Evolutionary conservation across 2,888 invertebrate species (phyloP).

Genomic region (Holacanthella duospinosa): DNA sequence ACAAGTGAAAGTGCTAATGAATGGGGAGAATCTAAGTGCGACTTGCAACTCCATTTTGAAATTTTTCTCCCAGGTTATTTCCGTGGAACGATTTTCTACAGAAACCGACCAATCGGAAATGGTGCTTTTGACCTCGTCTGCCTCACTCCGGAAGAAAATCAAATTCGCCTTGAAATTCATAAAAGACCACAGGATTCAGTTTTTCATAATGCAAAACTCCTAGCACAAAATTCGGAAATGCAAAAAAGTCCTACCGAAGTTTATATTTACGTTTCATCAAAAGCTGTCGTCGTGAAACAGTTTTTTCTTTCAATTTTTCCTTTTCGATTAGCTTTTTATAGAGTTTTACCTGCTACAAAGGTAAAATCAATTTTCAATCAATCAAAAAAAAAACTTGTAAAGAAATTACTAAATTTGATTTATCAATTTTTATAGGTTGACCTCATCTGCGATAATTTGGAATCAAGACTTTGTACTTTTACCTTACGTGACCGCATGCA

Average conservation of each 20-base stretch:
- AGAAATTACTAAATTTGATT: not conserved
- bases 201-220: constrained; percentile 27
- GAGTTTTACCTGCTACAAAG: constrained; percentile 32
- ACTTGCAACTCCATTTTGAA: constrained; percentile 21
- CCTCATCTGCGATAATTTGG: constrained; percentile 11
- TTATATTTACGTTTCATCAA: constrained; percentile 29
- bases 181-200: constrained; percentile 24
- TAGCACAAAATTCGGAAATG: constrained; percentile 14
- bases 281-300: constrained; percentile 29
- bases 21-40: constrained; percentile 11
- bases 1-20: constrained; percentile 17
- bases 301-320: constrained; percentile 31
- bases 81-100: constrained; percentile 25
- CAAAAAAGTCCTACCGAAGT: constrained; percentile 26
- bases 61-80: constrained; percentile 31
- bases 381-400: too few relatives aligned
- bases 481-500: constrained; percentile 30
- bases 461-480: constrained; percentile 9
- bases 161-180: constrained; percentile 20
- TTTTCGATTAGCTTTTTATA: constrained; percentile 27
- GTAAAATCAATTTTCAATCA: constrained; percentile 8
- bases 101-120: constrained; percentile 25
- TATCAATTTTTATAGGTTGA: constrained; percentile 24
- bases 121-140: constrained; percentile 34
- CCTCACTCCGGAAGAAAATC: constrained; percentile 29